Evolutionary conservation across 2,797 vertebrate genomes (phyloP), one percentile per base, ranked within the genome.

Genomic region (Cephalopachus bancanus): DNA sequence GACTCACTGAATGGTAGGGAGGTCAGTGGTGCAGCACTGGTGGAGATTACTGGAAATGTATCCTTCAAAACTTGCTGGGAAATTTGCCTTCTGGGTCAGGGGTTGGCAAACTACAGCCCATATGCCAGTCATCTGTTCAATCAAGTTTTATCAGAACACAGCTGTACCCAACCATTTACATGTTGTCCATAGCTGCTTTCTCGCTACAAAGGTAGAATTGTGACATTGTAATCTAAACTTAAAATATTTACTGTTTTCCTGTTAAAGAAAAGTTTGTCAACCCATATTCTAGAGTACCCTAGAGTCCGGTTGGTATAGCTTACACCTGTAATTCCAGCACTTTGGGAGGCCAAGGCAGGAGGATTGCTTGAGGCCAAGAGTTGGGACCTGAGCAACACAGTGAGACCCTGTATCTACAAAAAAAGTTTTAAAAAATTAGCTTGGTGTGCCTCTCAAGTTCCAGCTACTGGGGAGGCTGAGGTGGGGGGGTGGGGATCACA

Each of bases 61-160:
- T 67, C 57, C n/a, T 93, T 96, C 33, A 75, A 1, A 84, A 92
- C 37, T 88, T 95, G 37, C 24, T 1, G 3, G 9, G 37, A 89
- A 89, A 62, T 92, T 71, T 10, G 26, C 37, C 74, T 19, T 89
- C 12, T 74, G 49, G 53, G 64, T 11, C 44, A 93, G 12, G 22
- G 17, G 0, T 64, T 95, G 57, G 55, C 57, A 67, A 26, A 69
- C 59, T 65, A 7, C 15, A 60, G 14, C 7, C 37, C 49, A 16
- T 74, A 89, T 49, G 16, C 30, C 15, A 76, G 33, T 30, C 88
- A 28, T 94, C 92, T 88, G 89, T 65, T 62, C 91, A 92, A 53
- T 78, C 67, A 60, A 83, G 37, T 94, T 97, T 91, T 93, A 85
- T 88, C 76, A 60, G 59, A 76, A 76, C 12, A 67, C 49, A 89